These are phyloP conservation scores for Hanleya hanleyi DNA, from an alignment of 2,888 invertebrate species.

Conservation along the genomic window DNA sequence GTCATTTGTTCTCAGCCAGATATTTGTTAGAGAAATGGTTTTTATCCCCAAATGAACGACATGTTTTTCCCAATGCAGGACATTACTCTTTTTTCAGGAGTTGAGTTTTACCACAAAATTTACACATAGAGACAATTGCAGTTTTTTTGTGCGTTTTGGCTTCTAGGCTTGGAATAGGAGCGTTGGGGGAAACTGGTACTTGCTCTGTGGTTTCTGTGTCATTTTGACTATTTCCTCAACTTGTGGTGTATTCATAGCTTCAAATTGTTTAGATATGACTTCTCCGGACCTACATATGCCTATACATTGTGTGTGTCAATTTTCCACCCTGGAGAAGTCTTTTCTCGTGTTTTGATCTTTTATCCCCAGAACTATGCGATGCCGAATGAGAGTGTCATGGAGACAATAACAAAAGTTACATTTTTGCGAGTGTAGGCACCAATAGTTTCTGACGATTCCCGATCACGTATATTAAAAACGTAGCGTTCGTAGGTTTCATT, in stretches of 20 bases:
- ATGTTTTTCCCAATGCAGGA: too few species aligned
- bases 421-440: background rate
- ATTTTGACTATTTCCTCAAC: background rate
- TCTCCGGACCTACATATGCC: background rate
- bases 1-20: too few species aligned
- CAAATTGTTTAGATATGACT: background rate
- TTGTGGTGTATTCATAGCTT: background rate
- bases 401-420: conserved; percentile 8
- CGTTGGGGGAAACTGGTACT: too few species aligned
- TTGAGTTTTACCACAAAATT: background rate
- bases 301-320: background rate
- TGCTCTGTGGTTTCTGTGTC: background rate
- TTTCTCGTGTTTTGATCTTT: background rate
- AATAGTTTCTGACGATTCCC: background rate
- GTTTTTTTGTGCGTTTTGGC: background rate
- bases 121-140: background rate
- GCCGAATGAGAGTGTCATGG: background rate
- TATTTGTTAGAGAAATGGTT: too few species aligned
- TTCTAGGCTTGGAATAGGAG: background rate
- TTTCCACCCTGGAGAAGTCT: background rate
- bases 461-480: background rate
- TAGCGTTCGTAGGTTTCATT: conserved; percentile 11
- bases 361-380: background rate
- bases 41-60: too few species aligned
- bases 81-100: background rate